A percentile compares a stretch with the other conserved stretches of the same genome.
Conservation (phyloP, 2,888 invertebrate species). For the Chrysolina americana region DNA sequence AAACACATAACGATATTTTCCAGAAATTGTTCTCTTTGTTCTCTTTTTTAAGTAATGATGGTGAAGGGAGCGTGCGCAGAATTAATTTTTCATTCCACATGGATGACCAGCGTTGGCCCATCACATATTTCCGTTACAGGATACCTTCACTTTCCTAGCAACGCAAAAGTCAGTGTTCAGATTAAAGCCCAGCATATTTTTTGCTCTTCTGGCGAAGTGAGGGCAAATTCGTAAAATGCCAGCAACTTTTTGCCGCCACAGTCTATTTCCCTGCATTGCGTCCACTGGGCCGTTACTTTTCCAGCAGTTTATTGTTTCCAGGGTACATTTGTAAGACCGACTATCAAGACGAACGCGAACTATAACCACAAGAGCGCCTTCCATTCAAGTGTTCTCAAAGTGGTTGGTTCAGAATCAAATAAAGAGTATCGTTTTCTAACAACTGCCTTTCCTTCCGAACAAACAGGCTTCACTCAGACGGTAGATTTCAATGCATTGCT, state of each 20-base stretch:
- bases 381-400: too few relatives aligned
- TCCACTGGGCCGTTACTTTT: too few relatives aligned
- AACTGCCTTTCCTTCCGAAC: too few relatives aligned
- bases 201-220: slow-evolving; percentile 2
- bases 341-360: too few relatives aligned
- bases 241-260: not conserved
- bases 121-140: not conserved
- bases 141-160: not conserved
- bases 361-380: too few relatives aligned
- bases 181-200: not conserved
- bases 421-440: too few relatives aligned
- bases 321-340: not conserved
- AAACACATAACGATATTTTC: not conserved
- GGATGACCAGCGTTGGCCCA: not conserved
- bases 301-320: not conserved
- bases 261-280: not conserved
- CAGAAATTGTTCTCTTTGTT: not conserved
- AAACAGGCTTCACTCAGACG: too few relatives aligned
- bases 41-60: not conserved
- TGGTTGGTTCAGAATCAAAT: too few relatives aligned
- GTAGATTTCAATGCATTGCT: too few relatives aligned
- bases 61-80: too few relatives aligned
- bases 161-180: not conserved
- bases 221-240: not conserved
- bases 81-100: not conserved